These are phyloP conservation scores for Alectura lathami DNA, from an alignment of 2,113 vertebrate genomes.

Conservation along the genomic window DNA sequence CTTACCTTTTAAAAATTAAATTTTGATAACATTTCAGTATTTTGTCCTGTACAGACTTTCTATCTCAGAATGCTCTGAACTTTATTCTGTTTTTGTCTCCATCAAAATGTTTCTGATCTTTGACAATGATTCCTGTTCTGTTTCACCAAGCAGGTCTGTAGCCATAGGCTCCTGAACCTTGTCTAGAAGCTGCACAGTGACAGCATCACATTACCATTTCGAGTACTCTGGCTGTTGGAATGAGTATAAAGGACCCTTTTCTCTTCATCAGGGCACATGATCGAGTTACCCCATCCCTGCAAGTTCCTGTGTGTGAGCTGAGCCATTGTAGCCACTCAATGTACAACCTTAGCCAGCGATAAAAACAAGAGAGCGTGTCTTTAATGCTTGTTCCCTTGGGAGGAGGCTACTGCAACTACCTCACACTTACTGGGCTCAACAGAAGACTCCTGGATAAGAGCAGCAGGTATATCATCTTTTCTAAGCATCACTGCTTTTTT, in stretches of 20 bases:
- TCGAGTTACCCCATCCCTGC: background rate
- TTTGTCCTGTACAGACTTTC: background rate
- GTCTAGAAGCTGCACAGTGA: background rate
- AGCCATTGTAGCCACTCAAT: background rate
- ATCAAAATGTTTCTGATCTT: background rate
- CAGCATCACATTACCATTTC: background rate
- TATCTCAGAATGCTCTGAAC: background rate
- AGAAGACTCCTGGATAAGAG: background rate
- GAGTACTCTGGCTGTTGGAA: background rate
- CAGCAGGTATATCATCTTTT: background rate
- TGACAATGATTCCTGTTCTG: background rate
- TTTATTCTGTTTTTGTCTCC: background rate
- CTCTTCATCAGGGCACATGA: background rate
- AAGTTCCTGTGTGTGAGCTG: conserved; percentile 9
- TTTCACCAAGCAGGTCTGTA: background rate
- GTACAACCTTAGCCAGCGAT: background rate
- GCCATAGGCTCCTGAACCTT: background rate
- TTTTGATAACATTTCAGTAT: background rate
- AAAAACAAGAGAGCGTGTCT: background rate
- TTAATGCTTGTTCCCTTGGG: background rate
- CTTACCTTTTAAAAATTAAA: background rate
- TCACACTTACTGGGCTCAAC: background rate
- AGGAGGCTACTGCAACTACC: background rate
- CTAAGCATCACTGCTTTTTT: background rate
- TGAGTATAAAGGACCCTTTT: background rate